Evolutionary conservation across 2,888 invertebrate species (phyloP).

Genomic region (Chloroclystis v-ata): DNA sequence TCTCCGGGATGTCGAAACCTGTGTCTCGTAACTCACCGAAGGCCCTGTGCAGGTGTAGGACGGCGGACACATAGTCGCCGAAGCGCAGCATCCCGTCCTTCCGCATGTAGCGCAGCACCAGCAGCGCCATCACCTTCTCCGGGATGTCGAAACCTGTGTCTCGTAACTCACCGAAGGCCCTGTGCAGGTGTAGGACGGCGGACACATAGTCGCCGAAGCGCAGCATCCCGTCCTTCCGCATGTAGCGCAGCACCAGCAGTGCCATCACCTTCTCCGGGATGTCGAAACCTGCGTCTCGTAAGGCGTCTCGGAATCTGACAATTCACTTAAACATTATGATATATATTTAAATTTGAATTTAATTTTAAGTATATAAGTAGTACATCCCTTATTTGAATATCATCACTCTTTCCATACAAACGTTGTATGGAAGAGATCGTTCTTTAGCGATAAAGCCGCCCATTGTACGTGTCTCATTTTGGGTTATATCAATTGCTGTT

Average conservation of each 20-base stretch:
- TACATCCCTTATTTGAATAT: too few relatives aligned
- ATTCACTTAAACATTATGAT: too few relatives aligned
- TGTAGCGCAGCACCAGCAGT: slow-evolving; percentile 89
- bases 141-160: slow-evolving; percentile 94
- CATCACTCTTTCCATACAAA: too few relatives aligned
- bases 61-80: slow-evolving; percentile 94
- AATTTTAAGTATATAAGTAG: too few relatives aligned
- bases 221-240: slow-evolving; percentile 94
- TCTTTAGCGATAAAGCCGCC: too few relatives aligned
- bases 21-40: slow-evolving; percentile 92
- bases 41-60: slow-evolving; percentile 91
- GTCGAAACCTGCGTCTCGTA: slow-evolving; percentile 92
- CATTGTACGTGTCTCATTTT: too few relatives aligned
- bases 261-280: slow-evolving; percentile 90
- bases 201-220: slow-evolving; percentile 95
- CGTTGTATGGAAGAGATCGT: too few relatives aligned
- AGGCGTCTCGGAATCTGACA: slow-evolving; percentile 82
- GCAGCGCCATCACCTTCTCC: slow-evolving; percentile 88
- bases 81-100: slow-evolving; percentile 94
- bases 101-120: slow-evolving; percentile 92
- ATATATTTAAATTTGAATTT: too few relatives aligned
- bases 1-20: slow-evolving; percentile 92
- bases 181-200: slow-evolving; percentile 90
- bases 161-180: slow-evolving; percentile 90
- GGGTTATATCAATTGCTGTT: too few relatives aligned